A percentile compares a stretch with the other conserved stretches of the same genome.
These are phyloP conservation scores for Eretmocerus hayati DNA, from an alignment of 2,888 invertebrate species.

Conservation along the genomic window DNA sequence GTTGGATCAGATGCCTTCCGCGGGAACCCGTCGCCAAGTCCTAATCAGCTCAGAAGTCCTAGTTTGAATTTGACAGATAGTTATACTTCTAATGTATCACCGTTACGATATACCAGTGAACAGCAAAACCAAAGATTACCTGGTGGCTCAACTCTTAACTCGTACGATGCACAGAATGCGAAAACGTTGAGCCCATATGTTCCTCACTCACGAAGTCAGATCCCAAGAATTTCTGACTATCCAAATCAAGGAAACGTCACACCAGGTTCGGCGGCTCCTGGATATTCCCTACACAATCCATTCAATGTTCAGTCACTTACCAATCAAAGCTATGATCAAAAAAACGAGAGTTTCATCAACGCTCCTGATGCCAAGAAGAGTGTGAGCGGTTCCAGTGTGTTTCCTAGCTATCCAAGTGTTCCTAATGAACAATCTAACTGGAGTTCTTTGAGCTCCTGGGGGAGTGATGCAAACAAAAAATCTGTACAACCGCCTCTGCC, in stretches of 20 bases:
- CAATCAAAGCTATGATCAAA: conserved; percentile 22
- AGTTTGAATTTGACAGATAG: conserved; percentile 8
- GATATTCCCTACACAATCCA: conserved; percentile 24
- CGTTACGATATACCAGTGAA: conserved; percentile 11
- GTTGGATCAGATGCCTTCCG: conserved; percentile 20
- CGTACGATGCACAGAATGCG: conserved; percentile 27
- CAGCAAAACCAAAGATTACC: conserved; percentile 29
- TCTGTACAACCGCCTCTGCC: conserved; percentile 3
- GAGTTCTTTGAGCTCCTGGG: conserved; percentile 24
- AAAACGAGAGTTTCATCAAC: neutral
- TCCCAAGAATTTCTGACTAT: conserved; percentile 12
- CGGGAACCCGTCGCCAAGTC: conserved; percentile 28
- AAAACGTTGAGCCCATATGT: conserved; percentile 27
- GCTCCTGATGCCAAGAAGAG: conserved; percentile 6
- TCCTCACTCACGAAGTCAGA: conserved; percentile 22
- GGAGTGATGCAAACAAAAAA: conserved; percentile 13
- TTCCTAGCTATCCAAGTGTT: conserved; percentile 5
- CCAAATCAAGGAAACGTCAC: conserved; percentile 23
- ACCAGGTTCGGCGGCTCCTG: conserved; percentile 21
- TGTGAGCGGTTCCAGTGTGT: conserved; percentile 5
- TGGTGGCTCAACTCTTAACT: conserved; percentile 26
- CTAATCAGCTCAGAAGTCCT: conserved; percentile 27
- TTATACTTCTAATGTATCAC: neutral
- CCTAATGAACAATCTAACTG: conserved; percentile 17
- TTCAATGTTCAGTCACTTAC: conserved; percentile 22